Evolutionary conservation across 2,888 invertebrate species (phyloP).

Genomic region (Phyllotreta striolata): DNA sequence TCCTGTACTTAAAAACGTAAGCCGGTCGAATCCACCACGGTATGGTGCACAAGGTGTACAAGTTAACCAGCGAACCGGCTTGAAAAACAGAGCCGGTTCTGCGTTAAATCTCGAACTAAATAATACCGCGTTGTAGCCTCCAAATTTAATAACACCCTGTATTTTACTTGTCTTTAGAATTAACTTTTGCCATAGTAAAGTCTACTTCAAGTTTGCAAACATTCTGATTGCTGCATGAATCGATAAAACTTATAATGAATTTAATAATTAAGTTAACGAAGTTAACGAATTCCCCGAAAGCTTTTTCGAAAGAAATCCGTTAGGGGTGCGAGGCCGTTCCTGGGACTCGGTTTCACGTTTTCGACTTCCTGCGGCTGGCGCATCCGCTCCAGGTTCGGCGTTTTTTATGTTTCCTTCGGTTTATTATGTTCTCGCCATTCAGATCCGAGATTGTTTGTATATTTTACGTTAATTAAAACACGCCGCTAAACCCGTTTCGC

Average conservation of each 20-base stretch:
- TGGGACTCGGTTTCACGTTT: slow-evolving; percentile 17
- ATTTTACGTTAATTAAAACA: slow-evolving; percentile 18
- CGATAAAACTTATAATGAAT: no score
- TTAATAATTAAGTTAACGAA: no score
- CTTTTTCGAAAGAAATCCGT: neutral
- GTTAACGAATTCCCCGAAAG: no score
- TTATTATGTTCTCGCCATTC: slow-evolving; percentile 19
- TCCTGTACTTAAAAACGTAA: slow-evolving; percentile 23
- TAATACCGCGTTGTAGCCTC: no score
- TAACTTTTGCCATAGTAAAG: no score
- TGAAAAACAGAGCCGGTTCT: slow-evolving; percentile 17
- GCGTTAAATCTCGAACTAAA: no score
- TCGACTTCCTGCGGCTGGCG: slow-evolving; percentile 34
- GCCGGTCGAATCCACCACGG: slow-evolving; percentile 17
- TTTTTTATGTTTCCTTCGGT: slow-evolving; percentile 37
- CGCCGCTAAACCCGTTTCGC: slow-evolving; percentile 1
- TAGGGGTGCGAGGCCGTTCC: neutral
- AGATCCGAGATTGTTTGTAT: slow-evolving; percentile 9
- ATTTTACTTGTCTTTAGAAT: no score
- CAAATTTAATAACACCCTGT: no score
- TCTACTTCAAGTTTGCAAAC: no score
- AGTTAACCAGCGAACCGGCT: slow-evolving; percentile 27
- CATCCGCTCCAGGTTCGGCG: slow-evolving; percentile 32
- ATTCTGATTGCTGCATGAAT: no score
- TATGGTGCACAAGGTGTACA: slow-evolving; percentile 32